These are phyloP conservation scores for Microctenopoma stevenorrisi DNA, from an alignment of 2,797 vertebrate species.

Conservation along the genomic window DNA sequence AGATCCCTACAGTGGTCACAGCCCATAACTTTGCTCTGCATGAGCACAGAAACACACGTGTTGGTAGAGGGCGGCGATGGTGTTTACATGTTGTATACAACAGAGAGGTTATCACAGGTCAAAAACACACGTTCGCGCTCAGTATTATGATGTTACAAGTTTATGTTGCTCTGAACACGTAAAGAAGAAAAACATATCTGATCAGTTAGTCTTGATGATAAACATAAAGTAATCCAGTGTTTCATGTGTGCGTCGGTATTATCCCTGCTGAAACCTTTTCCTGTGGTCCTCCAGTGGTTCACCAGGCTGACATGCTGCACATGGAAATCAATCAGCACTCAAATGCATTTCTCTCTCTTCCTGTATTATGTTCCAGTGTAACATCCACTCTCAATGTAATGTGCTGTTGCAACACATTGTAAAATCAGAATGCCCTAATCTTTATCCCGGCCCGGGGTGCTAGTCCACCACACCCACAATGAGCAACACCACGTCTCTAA, in stretches of 20 bases:
- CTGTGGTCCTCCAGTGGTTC: neutral
- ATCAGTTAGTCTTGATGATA: no score
- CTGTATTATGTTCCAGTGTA: neutral
- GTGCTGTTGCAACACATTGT: neutral
- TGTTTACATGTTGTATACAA: neutral
- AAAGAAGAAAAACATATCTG: no score
- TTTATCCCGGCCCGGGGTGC: neutral
- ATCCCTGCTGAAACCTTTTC: neutral
- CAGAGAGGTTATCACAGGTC: neutral
- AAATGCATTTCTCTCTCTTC: neutral
- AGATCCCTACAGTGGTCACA: slow-evolving; percentile 95
- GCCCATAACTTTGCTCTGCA: slow-evolving; percentile 89
- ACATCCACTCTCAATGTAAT: neutral
- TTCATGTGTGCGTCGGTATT: neutral
- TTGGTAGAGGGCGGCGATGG: neutral
- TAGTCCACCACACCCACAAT: slow-evolving; percentile 21
- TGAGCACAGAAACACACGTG: neutral
- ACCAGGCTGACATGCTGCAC: neutral
- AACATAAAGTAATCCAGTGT: no score
- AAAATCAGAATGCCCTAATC: slow-evolving; percentile 10
- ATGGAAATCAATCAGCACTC: neutral
- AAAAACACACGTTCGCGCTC: neutral
- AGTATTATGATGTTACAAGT: no score
- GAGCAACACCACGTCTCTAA: slow-evolving; percentile 15
- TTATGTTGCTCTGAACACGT: no score